A percentile compares a stretch with the other conserved stretches of the same genome.
These are phyloP conservation scores for Plecotus auritus DNA, from an alignment of 2,113 vertebrate genomes.

Conservation along the genomic window DNA sequence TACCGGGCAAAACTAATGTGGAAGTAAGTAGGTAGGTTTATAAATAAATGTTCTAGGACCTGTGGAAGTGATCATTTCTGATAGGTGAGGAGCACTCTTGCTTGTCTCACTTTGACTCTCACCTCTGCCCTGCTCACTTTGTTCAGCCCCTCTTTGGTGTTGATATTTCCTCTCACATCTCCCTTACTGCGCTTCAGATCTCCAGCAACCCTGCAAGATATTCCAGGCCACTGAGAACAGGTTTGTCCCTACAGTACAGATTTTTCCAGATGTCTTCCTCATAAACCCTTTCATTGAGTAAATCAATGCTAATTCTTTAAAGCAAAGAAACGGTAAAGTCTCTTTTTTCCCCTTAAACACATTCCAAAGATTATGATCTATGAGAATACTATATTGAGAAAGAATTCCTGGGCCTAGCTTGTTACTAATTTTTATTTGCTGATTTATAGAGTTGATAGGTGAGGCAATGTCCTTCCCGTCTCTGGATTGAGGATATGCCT, in stretches of 20 bases:
- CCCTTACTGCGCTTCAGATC: not conserved
- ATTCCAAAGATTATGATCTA: slow-evolving; percentile 57
- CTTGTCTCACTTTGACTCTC: not conserved
- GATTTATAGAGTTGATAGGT: slow-evolving; percentile 53
- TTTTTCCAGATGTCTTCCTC: slow-evolving; percentile 7
- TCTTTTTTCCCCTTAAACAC: not conserved
- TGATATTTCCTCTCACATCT: not conserved
- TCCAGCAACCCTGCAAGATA: not conserved
- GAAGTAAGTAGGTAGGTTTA: not conserved
- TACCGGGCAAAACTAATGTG: not conserved
- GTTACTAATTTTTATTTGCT: slow-evolving; percentile 39
- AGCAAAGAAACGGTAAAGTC: not conserved
- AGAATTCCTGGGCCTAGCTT: not conserved
- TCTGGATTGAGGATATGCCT: not conserved
- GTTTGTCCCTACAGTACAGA: not conserved
- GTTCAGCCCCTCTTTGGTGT: not conserved
- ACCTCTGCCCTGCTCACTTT: not conserved
- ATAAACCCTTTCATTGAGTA: not conserved
- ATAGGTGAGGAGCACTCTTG: not conserved
- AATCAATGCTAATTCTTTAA: slow-evolving; percentile 41
- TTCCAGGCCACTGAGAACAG: not conserved
- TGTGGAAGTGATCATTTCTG: not conserved
- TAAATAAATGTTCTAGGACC: not conserved
- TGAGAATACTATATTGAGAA: slow-evolving; percentile 12
- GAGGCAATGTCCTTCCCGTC: not conserved